Evolutionary conservation across 1,140 invertebrate species (phyloP).

Genomic region (Gonioctena quinquepunctata): DNA sequence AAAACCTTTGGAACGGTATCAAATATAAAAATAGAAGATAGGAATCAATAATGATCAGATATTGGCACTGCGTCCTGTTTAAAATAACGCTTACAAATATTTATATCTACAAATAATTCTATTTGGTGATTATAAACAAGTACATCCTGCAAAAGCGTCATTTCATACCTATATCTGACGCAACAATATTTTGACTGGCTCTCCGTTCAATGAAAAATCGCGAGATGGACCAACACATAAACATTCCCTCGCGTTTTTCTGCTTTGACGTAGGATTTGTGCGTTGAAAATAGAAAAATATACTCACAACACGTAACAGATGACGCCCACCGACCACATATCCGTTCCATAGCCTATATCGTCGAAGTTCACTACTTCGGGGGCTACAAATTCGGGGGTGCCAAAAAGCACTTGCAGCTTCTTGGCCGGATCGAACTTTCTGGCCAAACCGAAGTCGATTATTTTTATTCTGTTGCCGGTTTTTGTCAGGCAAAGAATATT

Average conservation of each 20-base stretch:
- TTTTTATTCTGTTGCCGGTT: slow-evolving; percentile 95
- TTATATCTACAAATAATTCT: not conserved
- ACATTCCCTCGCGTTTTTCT: too few species aligned
- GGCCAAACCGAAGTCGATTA: slow-evolving; percentile 96
- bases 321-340: slow-evolving; percentile 98
- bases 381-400: slow-evolving; percentile 98
- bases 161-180: too few species aligned
- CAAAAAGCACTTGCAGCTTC: slow-evolving; percentile 90
- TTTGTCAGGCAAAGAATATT: slow-evolving; percentile 95
- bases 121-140: too few species aligned
- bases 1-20: too few species aligned
- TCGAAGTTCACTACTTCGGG: slow-evolving; percentile 99
- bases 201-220: too few species aligned
- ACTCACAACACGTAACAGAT: slow-evolving; percentile 98
- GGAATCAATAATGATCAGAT: too few species aligned
- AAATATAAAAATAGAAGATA: too few species aligned
- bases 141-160: too few species aligned
- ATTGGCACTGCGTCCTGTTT: too few species aligned
- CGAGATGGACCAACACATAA: too few species aligned
- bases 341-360: slow-evolving; percentile 89
- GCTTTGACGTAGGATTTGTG: not conserved
- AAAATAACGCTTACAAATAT: too few species aligned
- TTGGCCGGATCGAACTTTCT: slow-evolving; percentile 89
- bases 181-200: too few species aligned
- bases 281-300: not conserved